phyloP scores from a whole-genome alignment of 2,888 invertebrate genomes.

The Stenodera caucasica region DNA sequence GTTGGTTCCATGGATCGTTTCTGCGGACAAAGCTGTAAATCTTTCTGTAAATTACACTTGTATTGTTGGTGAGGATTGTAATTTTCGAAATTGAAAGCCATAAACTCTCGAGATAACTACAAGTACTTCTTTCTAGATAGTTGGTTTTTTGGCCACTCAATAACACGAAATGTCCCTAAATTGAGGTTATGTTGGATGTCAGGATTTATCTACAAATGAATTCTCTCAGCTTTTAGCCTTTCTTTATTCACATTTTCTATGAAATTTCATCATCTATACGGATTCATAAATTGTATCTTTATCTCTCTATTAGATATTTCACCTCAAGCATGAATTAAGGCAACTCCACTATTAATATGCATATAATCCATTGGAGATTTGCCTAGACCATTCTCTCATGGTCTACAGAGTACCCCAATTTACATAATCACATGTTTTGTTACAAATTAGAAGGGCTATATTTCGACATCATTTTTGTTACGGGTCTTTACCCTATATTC shows the following conservation, averaged over 20 bases:
- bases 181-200: too few relatives aligned
- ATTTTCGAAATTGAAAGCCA: too few relatives aligned
- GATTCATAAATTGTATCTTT: not conserved
- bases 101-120: too few relatives aligned
- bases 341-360: constrained; percentile 32
- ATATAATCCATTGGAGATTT: constrained; percentile 34
- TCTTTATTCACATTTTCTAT: constrained; percentile 2
- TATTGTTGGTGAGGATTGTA: too few relatives aligned
- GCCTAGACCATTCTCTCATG: constrained; percentile 28
- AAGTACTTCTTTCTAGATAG: too few relatives aligned
- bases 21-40: not conserved
- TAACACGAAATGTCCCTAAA: too few relatives aligned
- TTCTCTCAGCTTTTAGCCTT: not conserved
- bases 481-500: constrained; percentile 14
- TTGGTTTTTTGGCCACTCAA: too few relatives aligned
- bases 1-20: not conserved
- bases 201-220: too few relatives aligned
- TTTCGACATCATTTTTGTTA: constrained; percentile 23
- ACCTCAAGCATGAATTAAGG: constrained; percentile 35
- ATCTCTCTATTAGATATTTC: constrained; percentile 34
- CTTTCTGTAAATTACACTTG: not conserved
- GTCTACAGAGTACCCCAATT: constrained; percentile 22
- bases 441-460: constrained; percentile 32
- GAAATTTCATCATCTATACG: not conserved
- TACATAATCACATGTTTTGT: constrained; percentile 35